Evolutionary conservation across 2,113 vertebrate species (phyloP).

Genomic region (Paracanthobrama guichenoti): DNA sequence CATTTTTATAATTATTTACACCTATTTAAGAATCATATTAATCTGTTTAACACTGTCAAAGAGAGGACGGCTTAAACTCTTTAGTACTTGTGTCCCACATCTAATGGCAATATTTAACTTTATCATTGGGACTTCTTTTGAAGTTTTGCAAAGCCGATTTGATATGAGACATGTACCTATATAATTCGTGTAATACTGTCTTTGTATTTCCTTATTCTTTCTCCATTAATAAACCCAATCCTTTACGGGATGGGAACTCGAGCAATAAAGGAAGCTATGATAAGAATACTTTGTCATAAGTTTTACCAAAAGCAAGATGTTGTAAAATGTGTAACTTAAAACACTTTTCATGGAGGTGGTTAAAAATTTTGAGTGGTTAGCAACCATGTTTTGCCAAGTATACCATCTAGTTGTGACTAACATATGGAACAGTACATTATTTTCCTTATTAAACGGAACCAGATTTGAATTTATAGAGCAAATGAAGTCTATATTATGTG

Average conservation of each 20-base stretch:
- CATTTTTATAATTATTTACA: neutral
- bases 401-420: no score
- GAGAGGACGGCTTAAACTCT: neutral
- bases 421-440: no score
- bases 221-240: neutral
- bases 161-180: neutral
- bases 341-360: neutral
- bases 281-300: neutral
- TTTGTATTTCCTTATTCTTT: slow-evolving; percentile 12
- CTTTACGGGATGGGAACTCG: neutral
- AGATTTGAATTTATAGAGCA: no score
- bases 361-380: no score
- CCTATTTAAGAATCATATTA: neutral
- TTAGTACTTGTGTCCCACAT: slow-evolving; percentile 5
- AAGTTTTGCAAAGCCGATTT: slow-evolving; percentile 18
- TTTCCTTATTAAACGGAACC: no score
- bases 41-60: slow-evolving; percentile 2
- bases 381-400: no score
- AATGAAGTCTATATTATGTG: no score
- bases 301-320: neutral
- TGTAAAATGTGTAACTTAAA: neutral
- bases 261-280: neutral
- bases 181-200: slow-evolving; percentile 5
- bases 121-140: neutral
- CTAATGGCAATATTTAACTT: slow-evolving; percentile 10